Conservation (phyloP, 2,113 vertebrate genomes). For the Prunella fulvescens region DNA sequence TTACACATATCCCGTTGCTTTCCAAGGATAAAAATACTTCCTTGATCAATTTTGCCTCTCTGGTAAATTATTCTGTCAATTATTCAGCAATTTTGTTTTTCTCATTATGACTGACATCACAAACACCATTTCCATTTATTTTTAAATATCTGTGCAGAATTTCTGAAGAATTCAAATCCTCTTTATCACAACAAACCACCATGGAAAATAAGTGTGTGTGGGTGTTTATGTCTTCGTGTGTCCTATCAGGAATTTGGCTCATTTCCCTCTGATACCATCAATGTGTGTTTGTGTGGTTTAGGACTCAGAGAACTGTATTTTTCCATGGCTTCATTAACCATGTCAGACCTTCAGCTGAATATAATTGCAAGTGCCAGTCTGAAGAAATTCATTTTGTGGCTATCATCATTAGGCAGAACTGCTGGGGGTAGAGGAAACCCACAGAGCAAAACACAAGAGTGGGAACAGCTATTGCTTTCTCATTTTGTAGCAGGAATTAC, state of each 20-base stretch:
- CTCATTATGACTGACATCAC: not conserved
- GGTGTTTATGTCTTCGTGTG: not conserved
- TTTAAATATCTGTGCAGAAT: not conserved
- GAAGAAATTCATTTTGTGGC: slow-evolving; percentile 31
- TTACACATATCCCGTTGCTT: not conserved
- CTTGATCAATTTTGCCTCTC: not conserved
- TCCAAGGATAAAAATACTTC: not conserved
- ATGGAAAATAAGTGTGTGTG: not conserved
- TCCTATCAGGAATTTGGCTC: not conserved
- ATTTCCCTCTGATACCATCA: not conserved
- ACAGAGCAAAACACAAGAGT: not conserved
- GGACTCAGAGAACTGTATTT: not conserved
- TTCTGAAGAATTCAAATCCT: not conserved
- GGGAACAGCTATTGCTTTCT: not conserved
- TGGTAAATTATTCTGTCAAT: not conserved
- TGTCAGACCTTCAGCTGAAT: not conserved
- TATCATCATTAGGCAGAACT: not conserved
- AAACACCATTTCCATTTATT: not conserved
- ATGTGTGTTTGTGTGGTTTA: not conserved
- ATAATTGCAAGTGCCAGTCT: slow-evolving; percentile 7
- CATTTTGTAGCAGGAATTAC: slow-evolving; percentile 13
- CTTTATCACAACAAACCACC: not conserved
- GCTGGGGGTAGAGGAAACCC: slow-evolving; percentile 3
- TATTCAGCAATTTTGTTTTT: not conserved
- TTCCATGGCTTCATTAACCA: not conserved